phyloP scores from a whole-genome alignment of 1,140 invertebrate species.

The Portunus trituberculatus region DNA sequence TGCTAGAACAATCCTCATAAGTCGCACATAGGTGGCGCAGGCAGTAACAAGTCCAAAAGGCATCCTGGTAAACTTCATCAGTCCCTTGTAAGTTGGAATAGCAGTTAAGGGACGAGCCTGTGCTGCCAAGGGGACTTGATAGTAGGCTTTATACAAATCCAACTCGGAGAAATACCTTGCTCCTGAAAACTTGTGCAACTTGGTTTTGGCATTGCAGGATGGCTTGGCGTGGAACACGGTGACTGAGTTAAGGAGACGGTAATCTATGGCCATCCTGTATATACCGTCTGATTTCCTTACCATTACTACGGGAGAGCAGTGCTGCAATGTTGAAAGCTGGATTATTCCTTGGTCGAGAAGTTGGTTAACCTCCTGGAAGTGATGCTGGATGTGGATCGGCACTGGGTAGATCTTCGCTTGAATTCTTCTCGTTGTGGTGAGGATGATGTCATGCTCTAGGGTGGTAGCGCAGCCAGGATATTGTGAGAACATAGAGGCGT shows the following conservation, averaged over 20 bases:
- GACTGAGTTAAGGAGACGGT: no score
- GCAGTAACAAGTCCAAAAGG: no score
- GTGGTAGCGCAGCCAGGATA: neutral
- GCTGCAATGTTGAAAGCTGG: no score
- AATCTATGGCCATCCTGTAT: slow-evolving; percentile 50
- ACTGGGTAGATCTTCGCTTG: slow-evolving; percentile 28
- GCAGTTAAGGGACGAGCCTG: neutral
- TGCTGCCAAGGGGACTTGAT: slow-evolving; percentile 15
- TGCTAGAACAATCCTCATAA: no score
- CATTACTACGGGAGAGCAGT: no score
- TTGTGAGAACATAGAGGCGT: neutral
- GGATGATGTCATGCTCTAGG: neutral
- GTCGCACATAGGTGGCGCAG: no score
- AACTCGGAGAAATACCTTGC: slow-evolving; percentile 54
- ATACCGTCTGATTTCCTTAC: slow-evolving; percentile 36
- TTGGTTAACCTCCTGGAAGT: neutral
- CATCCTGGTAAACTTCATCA: no score
- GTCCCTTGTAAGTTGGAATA: no score
- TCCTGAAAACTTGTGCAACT: no score
- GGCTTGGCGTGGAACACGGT: no score
- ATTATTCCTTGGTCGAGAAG: no score
- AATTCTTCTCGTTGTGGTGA: neutral
- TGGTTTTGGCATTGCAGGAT: no score
- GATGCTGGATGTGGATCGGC: neutral
- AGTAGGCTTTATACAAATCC: slow-evolving; percentile 53